These are phyloP conservation scores for Arenaria interpres DNA, from an alignment of 2,113 vertebrate genomes.

Conservation along the genomic window DNA sequence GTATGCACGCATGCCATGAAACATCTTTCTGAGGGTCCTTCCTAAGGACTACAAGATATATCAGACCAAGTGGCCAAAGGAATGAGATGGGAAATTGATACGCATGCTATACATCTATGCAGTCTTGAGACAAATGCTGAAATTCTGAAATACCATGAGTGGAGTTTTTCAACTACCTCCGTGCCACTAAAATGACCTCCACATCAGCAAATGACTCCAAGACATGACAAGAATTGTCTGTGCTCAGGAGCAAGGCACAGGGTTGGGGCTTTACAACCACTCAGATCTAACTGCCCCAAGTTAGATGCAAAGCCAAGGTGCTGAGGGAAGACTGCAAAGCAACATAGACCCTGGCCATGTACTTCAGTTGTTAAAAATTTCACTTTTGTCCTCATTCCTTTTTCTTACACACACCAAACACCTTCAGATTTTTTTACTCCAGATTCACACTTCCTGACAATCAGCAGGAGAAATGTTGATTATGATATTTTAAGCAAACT, in stretches of 20 bases:
- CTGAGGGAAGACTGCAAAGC: not conserved
- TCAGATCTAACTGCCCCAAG: not conserved
- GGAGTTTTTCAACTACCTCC: not conserved
- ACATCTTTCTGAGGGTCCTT: not conserved
- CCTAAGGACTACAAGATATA: not conserved
- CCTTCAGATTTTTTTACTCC: not conserved
- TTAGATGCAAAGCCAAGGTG: not conserved
- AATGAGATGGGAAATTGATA: not conserved
- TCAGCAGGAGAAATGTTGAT: not conserved
- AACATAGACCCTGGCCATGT: not conserved
- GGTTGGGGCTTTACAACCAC: not conserved
- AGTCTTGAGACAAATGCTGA: not conserved
- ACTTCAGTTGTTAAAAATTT: not conserved
- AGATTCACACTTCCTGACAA: not conserved
- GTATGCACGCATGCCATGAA: not conserved
- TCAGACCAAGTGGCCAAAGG: not conserved
- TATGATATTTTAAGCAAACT: not conserved
- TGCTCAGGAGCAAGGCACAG: not conserved
- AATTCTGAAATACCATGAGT: not conserved
- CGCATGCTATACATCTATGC: not conserved
- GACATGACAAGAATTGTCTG: not conserved
- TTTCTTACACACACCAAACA: not conserved
- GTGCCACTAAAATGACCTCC: accelerated
- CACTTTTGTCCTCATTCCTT: not conserved
- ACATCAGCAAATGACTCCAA: not conserved